These are phyloP conservation scores for Melanophora roralis DNA, from an alignment of 2,888 invertebrate species.

Conservation along the genomic window DNA sequence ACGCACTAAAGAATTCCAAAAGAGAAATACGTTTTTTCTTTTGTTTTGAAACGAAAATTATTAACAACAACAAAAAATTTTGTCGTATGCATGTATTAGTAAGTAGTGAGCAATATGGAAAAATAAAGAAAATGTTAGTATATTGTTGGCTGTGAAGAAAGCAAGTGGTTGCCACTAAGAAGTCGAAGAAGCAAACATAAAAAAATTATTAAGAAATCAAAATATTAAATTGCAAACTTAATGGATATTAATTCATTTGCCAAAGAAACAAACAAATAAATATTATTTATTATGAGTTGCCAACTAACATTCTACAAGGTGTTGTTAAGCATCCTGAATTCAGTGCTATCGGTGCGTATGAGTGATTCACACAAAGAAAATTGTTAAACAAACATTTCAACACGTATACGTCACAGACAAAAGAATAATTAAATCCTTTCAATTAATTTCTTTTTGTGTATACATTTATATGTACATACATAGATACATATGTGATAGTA, in stretches of 20 bases:
- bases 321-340: conserved; percentile 70
- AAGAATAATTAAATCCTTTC: neutral
- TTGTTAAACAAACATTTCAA: neutral
- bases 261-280: neutral
- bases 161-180: conserved; percentile 45
- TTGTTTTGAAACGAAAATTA: conserved; percentile 27
- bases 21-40: neutral
- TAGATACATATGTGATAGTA: neutral
- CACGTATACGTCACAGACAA: conserved; percentile 14
- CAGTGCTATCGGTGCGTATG: conserved; percentile 72
- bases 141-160: conserved; percentile 58
- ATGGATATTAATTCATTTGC: neutral
- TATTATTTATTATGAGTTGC: conserved; percentile 71
- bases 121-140: conserved; percentile 48
- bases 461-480: neutral
- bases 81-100: neutral
- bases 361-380: conserved; percentile 47
- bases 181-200: neutral
- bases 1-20: neutral
- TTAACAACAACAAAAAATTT: neutral
- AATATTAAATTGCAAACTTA: neutral
- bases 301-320: conserved; percentile 69
- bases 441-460: neutral
- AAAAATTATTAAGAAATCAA: neutral
- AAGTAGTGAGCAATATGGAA: conserved; percentile 12